Percentiles rank a stretch among this genome's conserved stretches.
These are phyloP conservation scores for Tethea ocularis DNA, from an alignment of 2,888 invertebrate species.

Conservation along the genomic window DNA sequence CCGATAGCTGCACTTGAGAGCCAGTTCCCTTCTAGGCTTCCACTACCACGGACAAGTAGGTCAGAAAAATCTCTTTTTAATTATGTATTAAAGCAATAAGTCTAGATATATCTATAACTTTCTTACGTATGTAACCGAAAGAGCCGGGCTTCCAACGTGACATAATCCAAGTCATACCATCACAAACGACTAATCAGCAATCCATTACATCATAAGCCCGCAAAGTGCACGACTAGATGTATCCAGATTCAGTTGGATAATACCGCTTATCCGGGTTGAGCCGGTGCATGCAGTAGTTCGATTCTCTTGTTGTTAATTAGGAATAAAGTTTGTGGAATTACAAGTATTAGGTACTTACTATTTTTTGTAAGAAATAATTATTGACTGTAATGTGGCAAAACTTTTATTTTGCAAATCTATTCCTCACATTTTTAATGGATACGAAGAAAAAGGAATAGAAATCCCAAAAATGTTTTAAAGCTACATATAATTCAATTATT, in stretches of 20 bases:
- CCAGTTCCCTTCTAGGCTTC: too few relatives aligned
- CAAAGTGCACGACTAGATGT: slow-evolving; percentile 7
- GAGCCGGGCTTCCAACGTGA: neutral
- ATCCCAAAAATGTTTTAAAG: neutral
- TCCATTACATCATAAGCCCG: neutral
- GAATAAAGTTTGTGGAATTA: neutral
- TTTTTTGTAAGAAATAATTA: neutral
- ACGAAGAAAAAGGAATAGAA: neutral
- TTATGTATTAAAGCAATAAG: too few relatives aligned
- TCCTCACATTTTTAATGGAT: neutral
- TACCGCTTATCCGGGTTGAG: slow-evolving; percentile 3
- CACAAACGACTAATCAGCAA: neutral
- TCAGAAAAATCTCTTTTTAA: neutral
- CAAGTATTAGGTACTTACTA: too few relatives aligned
- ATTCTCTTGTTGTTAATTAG: neutral
- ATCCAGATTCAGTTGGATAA: slow-evolving; percentile 8
- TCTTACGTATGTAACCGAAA: too few relatives aligned
- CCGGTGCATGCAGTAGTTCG: neutral
- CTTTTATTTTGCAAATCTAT: neutral
- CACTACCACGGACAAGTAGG: too few relatives aligned
- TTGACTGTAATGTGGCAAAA: neutral
- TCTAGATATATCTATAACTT: too few relatives aligned
- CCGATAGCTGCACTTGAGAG: too few relatives aligned
- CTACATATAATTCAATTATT: neutral
- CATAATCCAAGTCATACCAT: neutral